These are phyloP conservation scores for Pseudomyrmex sp. DNA, from an alignment of 1,140 invertebrate species.

Conservation along the genomic window DNA sequence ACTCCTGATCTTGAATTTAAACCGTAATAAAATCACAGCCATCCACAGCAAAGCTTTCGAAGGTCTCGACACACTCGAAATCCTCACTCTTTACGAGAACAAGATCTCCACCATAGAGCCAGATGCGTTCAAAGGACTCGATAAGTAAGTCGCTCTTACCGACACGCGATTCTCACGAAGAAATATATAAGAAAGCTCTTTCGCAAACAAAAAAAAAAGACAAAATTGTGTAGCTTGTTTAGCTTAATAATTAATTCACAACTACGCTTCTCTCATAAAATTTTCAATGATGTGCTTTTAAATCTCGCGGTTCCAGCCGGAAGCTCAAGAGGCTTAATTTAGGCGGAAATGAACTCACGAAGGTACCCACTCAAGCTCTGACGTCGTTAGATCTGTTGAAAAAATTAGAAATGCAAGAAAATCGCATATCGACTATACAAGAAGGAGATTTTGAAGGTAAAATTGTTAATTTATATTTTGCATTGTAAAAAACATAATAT, in stretches of 20 bases:
- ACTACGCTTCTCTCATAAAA: neutral
- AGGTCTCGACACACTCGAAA: slow-evolving; percentile 93
- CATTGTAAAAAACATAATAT: neutral
- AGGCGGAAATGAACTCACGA: slow-evolving; percentile 92
- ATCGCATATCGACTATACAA: slow-evolving; percentile 90
- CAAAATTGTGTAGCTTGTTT: neutral
- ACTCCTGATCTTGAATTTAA: slow-evolving; percentile 94
- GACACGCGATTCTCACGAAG: neutral
- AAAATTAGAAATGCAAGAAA: slow-evolving; percentile 95
- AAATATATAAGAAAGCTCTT: neutral
- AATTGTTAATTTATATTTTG: slow-evolving; percentile 12
- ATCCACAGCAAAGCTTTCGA: slow-evolving; percentile 93
- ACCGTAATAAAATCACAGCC: slow-evolving; percentile 93
- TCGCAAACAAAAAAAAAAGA: neutral
- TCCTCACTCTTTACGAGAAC: slow-evolving; percentile 95
- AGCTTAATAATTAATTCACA: neutral
- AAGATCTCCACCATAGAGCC: slow-evolving; percentile 91
- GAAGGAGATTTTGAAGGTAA: slow-evolving; percentile 94
- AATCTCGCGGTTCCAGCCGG: slow-evolving; percentile 84
- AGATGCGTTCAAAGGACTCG: slow-evolving; percentile 93
- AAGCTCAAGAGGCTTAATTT: slow-evolving; percentile 94
- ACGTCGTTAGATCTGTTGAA: slow-evolving; percentile 91
- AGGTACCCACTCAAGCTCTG: slow-evolving; percentile 91
- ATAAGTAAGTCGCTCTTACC: slow-evolving; percentile 90
- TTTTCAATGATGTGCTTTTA: neutral